Base-by-base conservation (phyloP, 2,113 vertebrate species). In the Tympanuchus pallidicinctus region DNA sequence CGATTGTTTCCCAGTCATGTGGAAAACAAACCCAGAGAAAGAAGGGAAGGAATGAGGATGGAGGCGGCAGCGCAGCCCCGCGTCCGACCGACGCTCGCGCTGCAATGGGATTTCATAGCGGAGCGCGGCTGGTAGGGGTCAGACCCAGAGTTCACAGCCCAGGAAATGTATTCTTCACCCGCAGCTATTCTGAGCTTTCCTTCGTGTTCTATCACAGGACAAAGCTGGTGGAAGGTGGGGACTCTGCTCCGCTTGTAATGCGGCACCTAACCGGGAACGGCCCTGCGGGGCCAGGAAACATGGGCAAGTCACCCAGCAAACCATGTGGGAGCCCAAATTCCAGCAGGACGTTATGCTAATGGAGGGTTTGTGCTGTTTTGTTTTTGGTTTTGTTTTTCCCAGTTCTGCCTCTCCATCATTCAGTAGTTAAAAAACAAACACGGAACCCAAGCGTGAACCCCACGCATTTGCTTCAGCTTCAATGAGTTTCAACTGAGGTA, bases 1-100 rank as follows among this genome's bases (percentile, higher is more conserved):
- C 86, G 64, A 98, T 97, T 98, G 98, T 98, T 98, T 89, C 79
- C 89, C 95, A 97, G 72, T 97, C 97, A 98, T 97, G 98, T 98
- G 97, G 97, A 97, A 97, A 98, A 97, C 97, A 93, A 97, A 97
- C 90, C 79, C 3, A 83, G 93, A 90, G 91, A 90, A 83, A 96
- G 91, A 76, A 87, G 76, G 65, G 75, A 94, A 86, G 92, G 74
- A 85, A 96, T 36, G 92, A n/a, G 91, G 81, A 73, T 45, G 95
- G 88, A 96, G 92, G 93, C 80, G 91, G 69, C 87, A 21, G 89
- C 92, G 72, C 67, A 60, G 30, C 30, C 17, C 56, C 7, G 30
- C 32, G 18, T 10, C 56, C 56, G 18, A 59, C 18, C 2, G 12
- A n/a, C 7, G 56, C 54, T 32, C 18, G 11, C 18, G 6, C 6